A percentile compares a stretch with the other conserved stretches of the same genome.
Evolutionary conservation across 2,888 invertebrate species (phyloP).

Genomic region (Pristionchus exspectatus): DNA sequence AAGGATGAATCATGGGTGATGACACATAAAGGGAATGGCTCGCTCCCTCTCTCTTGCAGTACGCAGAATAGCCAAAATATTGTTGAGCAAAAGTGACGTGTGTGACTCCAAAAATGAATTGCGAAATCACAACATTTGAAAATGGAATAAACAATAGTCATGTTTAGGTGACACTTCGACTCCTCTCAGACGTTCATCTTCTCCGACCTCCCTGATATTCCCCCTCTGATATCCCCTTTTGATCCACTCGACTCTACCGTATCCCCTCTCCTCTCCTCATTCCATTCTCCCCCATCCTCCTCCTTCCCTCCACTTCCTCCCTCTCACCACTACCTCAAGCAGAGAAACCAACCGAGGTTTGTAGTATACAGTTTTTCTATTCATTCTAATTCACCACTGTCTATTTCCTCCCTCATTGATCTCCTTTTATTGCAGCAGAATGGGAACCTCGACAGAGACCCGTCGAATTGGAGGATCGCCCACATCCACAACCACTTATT

Average conservation of each 20-base stretch:
- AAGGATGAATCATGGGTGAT: not conserved
- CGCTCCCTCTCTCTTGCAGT: not conserved
- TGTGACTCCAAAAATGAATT: not conserved
- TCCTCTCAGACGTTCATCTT: conserved; percentile 62
- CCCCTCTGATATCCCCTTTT: not conserved
- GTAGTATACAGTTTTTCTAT: not conserved
- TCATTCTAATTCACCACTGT: not conserved
- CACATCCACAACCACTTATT: conserved; percentile 56
- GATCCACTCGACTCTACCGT: conserved; percentile 43
- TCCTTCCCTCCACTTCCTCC: not conserved
- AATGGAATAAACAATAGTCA: not conserved
- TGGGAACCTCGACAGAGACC: conserved; percentile 54
- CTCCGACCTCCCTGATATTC: conserved; percentile 67
- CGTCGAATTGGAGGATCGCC: conserved; percentile 51
- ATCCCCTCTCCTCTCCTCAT: not conserved
- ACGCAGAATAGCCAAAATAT: not conserved
- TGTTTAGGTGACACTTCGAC: conserved; percentile 54
- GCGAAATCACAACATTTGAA: not conserved
- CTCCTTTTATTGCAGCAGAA: not conserved
- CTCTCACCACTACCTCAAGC: not conserved
- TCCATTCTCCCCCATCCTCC: not conserved
- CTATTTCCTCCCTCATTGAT: not conserved
- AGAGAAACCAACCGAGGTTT: not conserved
- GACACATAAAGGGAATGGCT: not conserved
- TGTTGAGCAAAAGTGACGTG: not conserved